A percentile compares a stretch with the other conserved stretches of the same genome.
These are phyloP conservation scores for Penelope pileata DNA, from an alignment of 2,113 vertebrate species.

Conservation along the genomic window DNA sequence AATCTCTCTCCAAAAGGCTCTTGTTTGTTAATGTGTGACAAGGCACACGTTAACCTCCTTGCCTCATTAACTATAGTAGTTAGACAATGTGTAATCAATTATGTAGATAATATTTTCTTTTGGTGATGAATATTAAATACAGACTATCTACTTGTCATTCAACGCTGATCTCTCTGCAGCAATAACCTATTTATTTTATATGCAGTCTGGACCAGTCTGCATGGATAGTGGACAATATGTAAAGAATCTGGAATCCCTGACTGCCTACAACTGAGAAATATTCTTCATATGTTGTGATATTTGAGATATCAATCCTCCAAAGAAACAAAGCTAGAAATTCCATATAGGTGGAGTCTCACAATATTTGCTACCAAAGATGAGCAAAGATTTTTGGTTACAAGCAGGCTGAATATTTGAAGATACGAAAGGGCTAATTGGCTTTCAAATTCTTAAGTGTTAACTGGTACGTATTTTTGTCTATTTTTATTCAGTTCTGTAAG, in stretches of 20 bases:
- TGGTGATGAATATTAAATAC: not conserved
- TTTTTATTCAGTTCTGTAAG: not conserved
- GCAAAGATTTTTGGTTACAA: not conserved
- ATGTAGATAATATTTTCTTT: not conserved
- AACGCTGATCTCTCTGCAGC: not conserved
- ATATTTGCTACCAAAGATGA: not conserved
- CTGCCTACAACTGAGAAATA: not conserved
- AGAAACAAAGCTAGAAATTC: not conserved
- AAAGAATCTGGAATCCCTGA: not conserved
- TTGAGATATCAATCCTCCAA: not conserved
- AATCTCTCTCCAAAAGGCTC: not conserved
- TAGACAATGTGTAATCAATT: not conserved
- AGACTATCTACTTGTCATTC: not conserved
- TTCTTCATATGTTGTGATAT: not conserved
- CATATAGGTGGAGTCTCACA: not conserved
- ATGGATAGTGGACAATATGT: not conserved
- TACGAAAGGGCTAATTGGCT: not conserved
- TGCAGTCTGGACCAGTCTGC: not conserved
- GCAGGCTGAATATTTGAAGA: not conserved
- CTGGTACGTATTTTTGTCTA: not conserved
- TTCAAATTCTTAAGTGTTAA: not conserved
- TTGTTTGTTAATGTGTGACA: not conserved
- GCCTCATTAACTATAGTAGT: not conserved
- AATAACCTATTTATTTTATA: not conserved
- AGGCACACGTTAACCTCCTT: slow-evolving; percentile 6